Evolutionary conservation across 1,140 invertebrate genomes (phyloP).

Genomic region (Chironomus striatipennis): DNA sequence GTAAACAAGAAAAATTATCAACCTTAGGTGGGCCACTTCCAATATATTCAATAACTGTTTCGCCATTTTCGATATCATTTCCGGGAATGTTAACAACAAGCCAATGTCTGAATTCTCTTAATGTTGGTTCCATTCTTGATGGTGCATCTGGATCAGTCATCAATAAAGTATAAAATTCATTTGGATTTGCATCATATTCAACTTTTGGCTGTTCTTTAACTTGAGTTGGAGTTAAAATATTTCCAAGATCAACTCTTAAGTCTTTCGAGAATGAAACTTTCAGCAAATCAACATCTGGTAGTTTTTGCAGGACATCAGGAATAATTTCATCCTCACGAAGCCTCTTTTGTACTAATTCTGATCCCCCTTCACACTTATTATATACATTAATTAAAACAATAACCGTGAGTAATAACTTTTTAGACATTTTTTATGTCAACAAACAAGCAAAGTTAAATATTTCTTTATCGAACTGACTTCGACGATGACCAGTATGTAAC

Average conservation of each 20-base stretch:
- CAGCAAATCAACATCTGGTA: neutral
- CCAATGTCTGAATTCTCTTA: constrained; percentile 88
- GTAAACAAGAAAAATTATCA: no score
- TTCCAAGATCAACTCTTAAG: constrained; percentile 48
- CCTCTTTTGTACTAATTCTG: neutral
- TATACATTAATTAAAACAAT: neutral
- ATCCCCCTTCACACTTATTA: neutral
- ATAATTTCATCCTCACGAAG: neutral
- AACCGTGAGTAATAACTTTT: neutral
- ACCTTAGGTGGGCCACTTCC: constrained; percentile 72
- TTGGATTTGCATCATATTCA: constrained; percentile 48
- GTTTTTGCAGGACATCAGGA: neutral
- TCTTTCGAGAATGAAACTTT: constrained; percentile 42
- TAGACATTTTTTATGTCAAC: neutral
- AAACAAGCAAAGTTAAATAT: neutral
- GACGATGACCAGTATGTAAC: neutral
- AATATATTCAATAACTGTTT: constrained; percentile 68
- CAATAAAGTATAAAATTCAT: constrained; percentile 51
- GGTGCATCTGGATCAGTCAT: constrained; percentile 35
- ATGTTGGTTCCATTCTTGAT: constrained; percentile 62
- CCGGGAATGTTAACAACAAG: constrained; percentile 86
- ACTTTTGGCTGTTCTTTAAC: constrained; percentile 55
- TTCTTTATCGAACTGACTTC: neutral
- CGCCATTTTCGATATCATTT: constrained; percentile 59
- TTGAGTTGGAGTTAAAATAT: constrained; percentile 53